Percentiles rank a stretch among this genome's conserved stretches.
phyloP scores from a whole-genome alignment of 2,888 invertebrate genomes.

The Calliphora vomitoria region DNA sequence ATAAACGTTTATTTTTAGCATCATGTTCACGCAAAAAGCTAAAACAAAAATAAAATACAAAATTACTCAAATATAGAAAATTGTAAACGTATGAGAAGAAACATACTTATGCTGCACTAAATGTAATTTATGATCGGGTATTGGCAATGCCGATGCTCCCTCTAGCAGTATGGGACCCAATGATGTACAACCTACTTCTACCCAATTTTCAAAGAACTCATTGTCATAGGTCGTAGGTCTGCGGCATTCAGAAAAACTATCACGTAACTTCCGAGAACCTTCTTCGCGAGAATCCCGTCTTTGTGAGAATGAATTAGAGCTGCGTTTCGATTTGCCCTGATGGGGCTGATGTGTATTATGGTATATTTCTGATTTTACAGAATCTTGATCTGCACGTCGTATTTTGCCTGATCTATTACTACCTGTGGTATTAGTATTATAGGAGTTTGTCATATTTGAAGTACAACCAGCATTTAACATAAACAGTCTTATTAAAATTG shows the following conservation, averaged over 20 bases:
- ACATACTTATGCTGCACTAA: constrained; percentile 90
- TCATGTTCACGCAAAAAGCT: constrained; percentile 92
- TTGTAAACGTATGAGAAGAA: not conserved
- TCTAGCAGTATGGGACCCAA: constrained; percentile 95
- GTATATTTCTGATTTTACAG: constrained; percentile 80
- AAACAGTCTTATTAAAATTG: constrained; percentile 89
- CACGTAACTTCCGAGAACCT: constrained; percentile 80
- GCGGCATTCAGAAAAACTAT: constrained; percentile 81
- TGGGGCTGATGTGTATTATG: constrained; percentile 74
- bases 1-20: constrained; percentile 92
- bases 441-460: constrained; percentile 84
- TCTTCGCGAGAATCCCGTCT: constrained; percentile 83
- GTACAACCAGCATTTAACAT: constrained; percentile 86
- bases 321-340: constrained; percentile 79
- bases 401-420: constrained; percentile 84
- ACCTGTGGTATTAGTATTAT: constrained; percentile 88
- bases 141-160: constrained; percentile 92
- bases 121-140: constrained; percentile 91
- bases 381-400: constrained; percentile 82
- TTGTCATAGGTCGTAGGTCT: constrained; percentile 78
- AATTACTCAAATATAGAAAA: constrained; percentile 12
- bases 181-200: constrained; percentile 96
- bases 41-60: constrained; percentile 45
- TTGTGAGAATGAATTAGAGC: constrained; percentile 83
- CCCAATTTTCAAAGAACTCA: constrained; percentile 90